These are phyloP conservation scores for Dicyrtomina minuta DNA, from an alignment of 2,888 invertebrate species.

Conservation along the genomic window DNA sequence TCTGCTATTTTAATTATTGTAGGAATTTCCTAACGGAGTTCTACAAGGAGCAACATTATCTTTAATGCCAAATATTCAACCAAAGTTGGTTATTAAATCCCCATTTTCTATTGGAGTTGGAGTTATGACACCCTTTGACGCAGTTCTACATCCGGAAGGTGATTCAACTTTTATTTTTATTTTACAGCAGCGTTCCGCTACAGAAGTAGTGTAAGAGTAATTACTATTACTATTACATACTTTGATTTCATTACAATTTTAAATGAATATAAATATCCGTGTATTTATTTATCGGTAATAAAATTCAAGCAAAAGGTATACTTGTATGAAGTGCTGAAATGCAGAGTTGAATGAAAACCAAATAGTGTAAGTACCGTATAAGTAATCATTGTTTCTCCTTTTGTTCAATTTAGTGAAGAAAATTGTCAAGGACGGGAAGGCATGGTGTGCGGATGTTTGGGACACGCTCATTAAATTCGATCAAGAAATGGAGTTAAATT, in stretches of 20 bases:
- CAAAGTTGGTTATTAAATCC: conserved; percentile 48
- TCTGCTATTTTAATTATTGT: conserved; percentile 13
- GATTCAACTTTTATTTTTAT: neutral
- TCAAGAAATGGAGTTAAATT: conserved; percentile 50
- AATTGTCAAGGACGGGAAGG: conserved; percentile 50
- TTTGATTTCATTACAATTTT: neutral
- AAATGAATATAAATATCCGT: neutral
- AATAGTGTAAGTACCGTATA: too few species aligned
- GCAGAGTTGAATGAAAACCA: too few species aligned
- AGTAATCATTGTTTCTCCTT: neutral
- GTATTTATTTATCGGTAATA: neutral
- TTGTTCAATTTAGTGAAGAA: conserved; percentile 38
- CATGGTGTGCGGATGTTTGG: conserved; percentile 53
- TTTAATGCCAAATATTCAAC: conserved; percentile 37
- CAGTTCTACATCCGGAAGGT: conserved; percentile 49
- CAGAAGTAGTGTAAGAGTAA: too few species aligned
- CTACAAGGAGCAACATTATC: conserved; percentile 50
- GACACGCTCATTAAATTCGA: conserved; percentile 46
- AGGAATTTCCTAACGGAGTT: conserved; percentile 50
- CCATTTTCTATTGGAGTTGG: conserved; percentile 53
- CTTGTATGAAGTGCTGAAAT: too few species aligned
- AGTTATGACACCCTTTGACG: conserved; percentile 52
- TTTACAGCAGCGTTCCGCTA: too few species aligned
- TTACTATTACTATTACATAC: neutral
- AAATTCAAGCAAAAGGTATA: too few species aligned